Percentiles rank a stretch among this genome's conserved stretches.
phyloP scores from a whole-genome alignment of 2,888 invertebrate genomes.

The Lobophora halterata region DNA sequence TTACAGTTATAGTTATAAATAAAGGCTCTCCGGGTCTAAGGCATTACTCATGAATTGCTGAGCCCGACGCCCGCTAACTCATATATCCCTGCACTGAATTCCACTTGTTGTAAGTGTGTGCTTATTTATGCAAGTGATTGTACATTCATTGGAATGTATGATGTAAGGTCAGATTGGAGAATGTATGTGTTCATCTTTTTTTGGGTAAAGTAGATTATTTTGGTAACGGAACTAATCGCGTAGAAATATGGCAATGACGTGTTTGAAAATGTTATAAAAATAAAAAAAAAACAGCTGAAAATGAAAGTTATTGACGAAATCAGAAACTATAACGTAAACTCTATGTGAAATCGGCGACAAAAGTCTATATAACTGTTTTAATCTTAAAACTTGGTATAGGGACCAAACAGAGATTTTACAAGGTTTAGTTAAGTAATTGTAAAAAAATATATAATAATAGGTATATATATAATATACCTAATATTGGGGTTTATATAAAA shows the following conservation, averaged over 20 bases:
- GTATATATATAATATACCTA: too few species aligned
- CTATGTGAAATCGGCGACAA: too few species aligned
- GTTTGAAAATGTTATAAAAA: too few species aligned
- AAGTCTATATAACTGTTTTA: too few species aligned
- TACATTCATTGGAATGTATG: constrained; percentile 46
- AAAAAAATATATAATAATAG: too few species aligned
- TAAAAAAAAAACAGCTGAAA: too few species aligned
- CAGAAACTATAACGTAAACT: too few species aligned
- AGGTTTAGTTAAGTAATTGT: too few species aligned
- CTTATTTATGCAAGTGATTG: constrained; percentile 44
- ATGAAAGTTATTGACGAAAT: too few species aligned
- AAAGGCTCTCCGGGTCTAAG: constrained; percentile 45
- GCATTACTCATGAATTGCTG: constrained; percentile 58
- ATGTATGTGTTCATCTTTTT: constrained; percentile 18
- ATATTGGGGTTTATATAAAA: too few species aligned
- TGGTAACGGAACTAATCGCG: constrained; percentile 1
- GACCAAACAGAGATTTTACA: too few species aligned
- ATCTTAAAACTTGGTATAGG: too few species aligned
- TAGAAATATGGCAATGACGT: constrained; percentile 1
- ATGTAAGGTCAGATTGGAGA: constrained; percentile 33
- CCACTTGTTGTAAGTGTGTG: constrained; percentile 30
- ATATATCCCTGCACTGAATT: constrained; percentile 34
- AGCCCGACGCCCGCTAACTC: constrained; percentile 39
- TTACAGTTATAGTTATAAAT: constrained; percentile 70
- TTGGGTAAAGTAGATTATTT: background rate